Evolutionary conservation across 2,797 vertebrate species (phyloP), one percentile per base, ranked within the genome.

Genomic region (Muscicapa striata): DNA sequence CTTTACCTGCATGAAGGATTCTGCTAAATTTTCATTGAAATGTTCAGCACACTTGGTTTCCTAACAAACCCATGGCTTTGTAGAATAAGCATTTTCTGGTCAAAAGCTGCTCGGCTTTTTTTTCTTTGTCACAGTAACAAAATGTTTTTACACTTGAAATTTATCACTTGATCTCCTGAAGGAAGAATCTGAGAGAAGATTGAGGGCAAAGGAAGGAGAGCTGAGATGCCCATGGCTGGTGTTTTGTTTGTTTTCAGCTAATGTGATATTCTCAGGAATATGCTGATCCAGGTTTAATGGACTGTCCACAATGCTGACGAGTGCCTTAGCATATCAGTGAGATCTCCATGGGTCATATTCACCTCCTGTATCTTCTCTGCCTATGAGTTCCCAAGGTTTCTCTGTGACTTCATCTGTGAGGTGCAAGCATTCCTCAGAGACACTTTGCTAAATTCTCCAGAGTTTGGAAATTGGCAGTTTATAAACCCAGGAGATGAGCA

Each of bases 181-280:
- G 4, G 46, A 73, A 79, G 59, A 76, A 64, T 64, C 30, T 43
- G 34, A 78, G 73, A 57, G 85, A 84, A 48, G 58, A 81, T 7
- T 0, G 18, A 95, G 91, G 85, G 61, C 89, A 74, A 73, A 84
- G 70, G 77, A 96, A 91, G 45, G 86, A 96, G 87, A 91, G 45
- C 40, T 45, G 63, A 67, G 79, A 27, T 48, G 40, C 27, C 57
- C 67, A 22, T 0, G 3, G 67, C 24, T 85, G 41, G 48, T 55
- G 45, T 48, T 90, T 36, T 91, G 73, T 91, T 96, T 91, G 89
- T 3, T 79, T 93, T 93, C 55, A 87, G 57, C 58, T 76, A 89
- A 88, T 82, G 20, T 18, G 32, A 52, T 87, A 55, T 64, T 88
- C 74, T 74, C 52, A 74, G 77, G 54, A 90, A 74, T 54, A 45